A percentile compares a stretch with the other conserved stretches of the same genome.
Evolutionary conservation across 2,797 vertebrate genomes (phyloP).

Genomic region (Martes flavigula): DNA sequence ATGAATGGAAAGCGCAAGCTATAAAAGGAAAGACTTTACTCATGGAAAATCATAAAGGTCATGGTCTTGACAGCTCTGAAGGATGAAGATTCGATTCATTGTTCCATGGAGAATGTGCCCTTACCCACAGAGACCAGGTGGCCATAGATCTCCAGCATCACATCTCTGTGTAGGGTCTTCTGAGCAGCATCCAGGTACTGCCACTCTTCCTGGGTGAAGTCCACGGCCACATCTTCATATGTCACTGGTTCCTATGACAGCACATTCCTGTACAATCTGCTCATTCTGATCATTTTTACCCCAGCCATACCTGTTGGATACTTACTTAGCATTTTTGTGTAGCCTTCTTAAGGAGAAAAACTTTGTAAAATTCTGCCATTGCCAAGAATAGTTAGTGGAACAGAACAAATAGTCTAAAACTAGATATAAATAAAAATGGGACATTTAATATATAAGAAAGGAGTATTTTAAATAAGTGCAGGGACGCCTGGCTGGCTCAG

Average conservation of each 20-base stretch:
- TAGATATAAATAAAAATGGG: background rate
- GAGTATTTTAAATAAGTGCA: background rate
- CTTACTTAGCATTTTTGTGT: background rate
- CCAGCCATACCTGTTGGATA: background rate
- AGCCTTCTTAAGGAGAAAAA: background rate
- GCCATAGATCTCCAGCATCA: background rate
- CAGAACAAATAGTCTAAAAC: background rate
- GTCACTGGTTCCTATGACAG: background rate
- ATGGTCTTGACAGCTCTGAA: background rate
- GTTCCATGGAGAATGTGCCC: background rate
- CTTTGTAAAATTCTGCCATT: background rate
- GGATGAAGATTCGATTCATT: background rate
- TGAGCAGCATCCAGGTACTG: background rate
- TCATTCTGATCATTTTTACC: background rate
- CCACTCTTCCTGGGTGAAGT: slow-evolving; percentile 1
- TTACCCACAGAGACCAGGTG: background rate
- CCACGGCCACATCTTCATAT: slow-evolving; percentile 9
- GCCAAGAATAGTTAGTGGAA: slow-evolving; percentile 2
- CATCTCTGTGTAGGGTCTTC: slow-evolving; percentile 2
- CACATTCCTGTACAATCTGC: background rate
- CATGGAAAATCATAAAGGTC: background rate
- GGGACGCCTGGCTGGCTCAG: background rate
- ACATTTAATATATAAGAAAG: background rate
- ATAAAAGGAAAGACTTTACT: background rate
- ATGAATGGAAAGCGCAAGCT: background rate